Conservation (phyloP, 1,140 invertebrate species). For the Helicoverpa armigera region DNA sequence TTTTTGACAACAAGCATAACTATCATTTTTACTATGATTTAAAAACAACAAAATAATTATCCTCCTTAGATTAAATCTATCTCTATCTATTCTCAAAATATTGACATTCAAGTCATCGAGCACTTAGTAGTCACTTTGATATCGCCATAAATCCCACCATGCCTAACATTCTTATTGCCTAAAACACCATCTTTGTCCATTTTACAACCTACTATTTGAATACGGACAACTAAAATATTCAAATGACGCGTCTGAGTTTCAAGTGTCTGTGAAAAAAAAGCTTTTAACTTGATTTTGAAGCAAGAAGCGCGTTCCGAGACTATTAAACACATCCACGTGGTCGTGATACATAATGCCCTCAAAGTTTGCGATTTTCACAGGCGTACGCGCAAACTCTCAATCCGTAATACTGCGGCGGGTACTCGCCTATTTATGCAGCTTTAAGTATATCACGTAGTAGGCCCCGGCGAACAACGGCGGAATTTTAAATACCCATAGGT, state of each 20-base stretch:
- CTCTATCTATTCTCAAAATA: no score
- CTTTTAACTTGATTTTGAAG: conserved; percentile 31
- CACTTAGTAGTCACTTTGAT: no score
- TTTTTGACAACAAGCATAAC: no score
- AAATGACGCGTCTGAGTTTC: not conserved
- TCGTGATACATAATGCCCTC: conserved; percentile 40
- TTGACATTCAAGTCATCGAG: no score
- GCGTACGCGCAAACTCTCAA: conserved; percentile 59
- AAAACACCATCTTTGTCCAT: no score
- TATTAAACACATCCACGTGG: conserved; percentile 56
- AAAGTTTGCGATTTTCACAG: conserved; percentile 50
- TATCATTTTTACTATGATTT: no score
- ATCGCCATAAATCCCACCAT: no score
- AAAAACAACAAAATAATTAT: no score
- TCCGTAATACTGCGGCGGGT: conserved; percentile 47
- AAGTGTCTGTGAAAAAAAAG: conserved; percentile 33
- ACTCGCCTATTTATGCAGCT: conserved; percentile 60
- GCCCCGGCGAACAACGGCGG: conserved; percentile 65
- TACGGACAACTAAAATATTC: no score
- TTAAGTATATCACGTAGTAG: conserved; percentile 82
- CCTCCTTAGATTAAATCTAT: no score
- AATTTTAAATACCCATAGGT: conserved; percentile 83
- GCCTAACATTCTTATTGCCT: no score
- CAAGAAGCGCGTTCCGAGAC: conserved; percentile 52
- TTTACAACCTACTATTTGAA: no score